A percentile compares a stretch with the other conserved stretches of the same genome.
Evolutionary conservation across 2,797 vertebrate species (phyloP).

Genomic region (Myioborus miniatus): DNA sequence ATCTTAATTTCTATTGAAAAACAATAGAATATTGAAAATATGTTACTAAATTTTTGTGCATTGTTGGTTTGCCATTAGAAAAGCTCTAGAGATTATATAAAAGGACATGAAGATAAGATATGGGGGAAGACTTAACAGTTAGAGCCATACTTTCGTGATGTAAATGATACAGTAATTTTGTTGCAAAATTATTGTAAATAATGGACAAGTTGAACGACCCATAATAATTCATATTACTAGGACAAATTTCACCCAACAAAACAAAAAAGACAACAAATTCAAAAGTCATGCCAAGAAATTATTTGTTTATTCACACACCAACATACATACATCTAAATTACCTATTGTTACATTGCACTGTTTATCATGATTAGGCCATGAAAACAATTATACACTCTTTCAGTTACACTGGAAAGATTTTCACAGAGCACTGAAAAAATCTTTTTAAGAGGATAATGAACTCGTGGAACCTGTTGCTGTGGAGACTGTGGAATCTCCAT

Average conservation of each 20-base stretch:
- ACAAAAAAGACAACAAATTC: background rate
- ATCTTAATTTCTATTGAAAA: background rate
- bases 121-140: background rate
- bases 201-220: background rate
- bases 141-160: background rate
- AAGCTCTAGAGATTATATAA: background rate
- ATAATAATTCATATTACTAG: background rate
- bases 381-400: background rate
- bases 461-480: background rate
- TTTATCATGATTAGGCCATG: background rate
- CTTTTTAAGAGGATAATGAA: background rate
- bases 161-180: background rate
- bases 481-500: background rate
- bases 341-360: background rate
- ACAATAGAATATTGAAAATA: background rate
- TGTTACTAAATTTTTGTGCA: background rate
- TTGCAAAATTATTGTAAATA: background rate
- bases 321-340: background rate
- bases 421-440: background rate
- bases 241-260: background rate
- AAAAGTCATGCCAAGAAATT: background rate
- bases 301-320: background rate
- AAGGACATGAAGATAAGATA: background rate
- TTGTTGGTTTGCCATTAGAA: background rate
- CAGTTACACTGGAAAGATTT: background rate